These are phyloP conservation scores for Theocolax elegans DNA, from an alignment of 1,140 invertebrate species.

Conservation along the genomic window DNA sequence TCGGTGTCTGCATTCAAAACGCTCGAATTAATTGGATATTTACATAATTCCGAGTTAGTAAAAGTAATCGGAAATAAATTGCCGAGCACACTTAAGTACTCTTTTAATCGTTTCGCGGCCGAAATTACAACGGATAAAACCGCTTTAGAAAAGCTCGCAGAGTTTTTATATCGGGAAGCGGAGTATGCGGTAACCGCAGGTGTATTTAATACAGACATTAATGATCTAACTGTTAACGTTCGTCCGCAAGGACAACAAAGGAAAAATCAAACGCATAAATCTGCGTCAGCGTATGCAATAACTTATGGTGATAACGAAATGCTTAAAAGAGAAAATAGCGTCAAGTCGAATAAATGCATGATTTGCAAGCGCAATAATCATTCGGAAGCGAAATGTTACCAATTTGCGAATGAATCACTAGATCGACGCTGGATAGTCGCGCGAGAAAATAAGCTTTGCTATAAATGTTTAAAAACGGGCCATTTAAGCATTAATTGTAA, in stretches of 20 bases:
- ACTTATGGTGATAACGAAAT: too few relatives aligned
- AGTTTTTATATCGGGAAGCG: constrained; percentile 1
- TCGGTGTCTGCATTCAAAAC: not conserved
- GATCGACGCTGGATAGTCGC: not conserved
- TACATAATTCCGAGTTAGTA: constrained; percentile 1
- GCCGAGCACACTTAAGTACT: constrained; percentile 40
- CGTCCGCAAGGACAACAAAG: too few relatives aligned
- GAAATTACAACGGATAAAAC: not conserved
- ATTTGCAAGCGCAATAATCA: not conserved
- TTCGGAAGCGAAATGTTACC: not conserved
- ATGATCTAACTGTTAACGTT: too few relatives aligned
- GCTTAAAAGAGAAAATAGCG: too few relatives aligned
- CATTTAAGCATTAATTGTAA: not conserved
- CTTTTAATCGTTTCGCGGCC: not conserved
- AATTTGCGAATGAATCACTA: not conserved
- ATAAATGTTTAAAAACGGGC: not conserved
- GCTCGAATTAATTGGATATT: not conserved
- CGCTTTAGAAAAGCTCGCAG: not conserved
- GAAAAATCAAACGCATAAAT: too few relatives aligned
- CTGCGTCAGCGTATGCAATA: too few relatives aligned
- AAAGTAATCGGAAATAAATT: constrained; percentile 1
- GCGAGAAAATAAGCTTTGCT: not conserved
- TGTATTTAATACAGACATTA: not conserved
- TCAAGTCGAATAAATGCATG: not conserved
- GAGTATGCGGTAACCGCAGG: not conserved